Percentiles rank a stretch among this genome's conserved stretches.
Evolutionary conservation across 2,797 vertebrate genomes (phyloP).

Genomic region (Taenioides sp.): DNA sequence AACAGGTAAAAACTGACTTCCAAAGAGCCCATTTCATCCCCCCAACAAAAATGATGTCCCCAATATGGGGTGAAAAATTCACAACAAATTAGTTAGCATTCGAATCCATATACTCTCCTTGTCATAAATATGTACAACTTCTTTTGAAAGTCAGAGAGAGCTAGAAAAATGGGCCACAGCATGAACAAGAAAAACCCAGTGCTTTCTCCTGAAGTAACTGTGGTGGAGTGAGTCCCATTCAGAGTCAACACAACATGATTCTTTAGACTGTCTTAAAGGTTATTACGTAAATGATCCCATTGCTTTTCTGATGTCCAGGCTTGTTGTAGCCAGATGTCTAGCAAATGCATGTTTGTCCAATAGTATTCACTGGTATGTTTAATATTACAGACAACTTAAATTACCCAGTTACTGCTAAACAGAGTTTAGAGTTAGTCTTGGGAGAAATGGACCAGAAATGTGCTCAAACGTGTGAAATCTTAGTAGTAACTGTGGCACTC

Average conservation of each 20-base stretch:
- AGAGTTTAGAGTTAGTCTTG: constrained; percentile 21
- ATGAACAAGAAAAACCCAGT: constrained; percentile 56
- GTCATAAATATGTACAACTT: constrained; percentile 80
- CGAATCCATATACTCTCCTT: constrained; percentile 69
- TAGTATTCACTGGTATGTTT: constrained; percentile 37
- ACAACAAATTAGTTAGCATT: constrained; percentile 69
- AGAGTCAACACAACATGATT: constrained; percentile 56
- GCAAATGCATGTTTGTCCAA: constrained; percentile 15
- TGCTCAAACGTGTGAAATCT: constrained; percentile 41
- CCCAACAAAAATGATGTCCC: constrained; percentile 65
- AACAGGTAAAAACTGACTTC: constrained; percentile 70
- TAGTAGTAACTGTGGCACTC: constrained; percentile 32
- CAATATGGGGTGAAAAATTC: constrained; percentile 84
- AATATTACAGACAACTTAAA: constrained; percentile 38
- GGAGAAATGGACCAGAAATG: constrained; percentile 28
- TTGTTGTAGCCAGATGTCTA: not conserved
- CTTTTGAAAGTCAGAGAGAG: constrained; percentile 64
- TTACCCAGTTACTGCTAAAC: constrained; percentile 23
- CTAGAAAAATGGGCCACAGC: constrained; percentile 44
- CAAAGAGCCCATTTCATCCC: constrained; percentile 35
- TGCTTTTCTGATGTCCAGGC: constrained; percentile 23
- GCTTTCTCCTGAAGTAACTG: constrained; percentile 63
- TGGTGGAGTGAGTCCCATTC: constrained; percentile 39
- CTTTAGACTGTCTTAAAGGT: constrained; percentile 12
- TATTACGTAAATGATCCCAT: constrained; percentile 30